Conservation (phyloP, 2,888 invertebrate species). For the Eupeodes latifasciatus region DNA sequence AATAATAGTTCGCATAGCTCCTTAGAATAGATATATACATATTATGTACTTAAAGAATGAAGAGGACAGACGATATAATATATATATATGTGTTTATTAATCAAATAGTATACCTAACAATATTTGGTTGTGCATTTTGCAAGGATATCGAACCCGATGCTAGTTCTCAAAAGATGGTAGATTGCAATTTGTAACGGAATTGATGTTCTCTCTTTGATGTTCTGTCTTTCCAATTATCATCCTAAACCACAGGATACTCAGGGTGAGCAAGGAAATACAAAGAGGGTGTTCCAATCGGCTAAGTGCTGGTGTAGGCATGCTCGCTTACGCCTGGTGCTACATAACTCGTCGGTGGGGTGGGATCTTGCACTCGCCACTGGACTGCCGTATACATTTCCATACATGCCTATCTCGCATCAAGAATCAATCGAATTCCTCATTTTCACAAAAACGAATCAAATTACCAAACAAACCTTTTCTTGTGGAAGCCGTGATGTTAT, state of each 20-base stretch:
- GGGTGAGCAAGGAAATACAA: too few relatives aligned
- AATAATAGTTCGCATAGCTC: background rate
- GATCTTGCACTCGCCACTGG: background rate
- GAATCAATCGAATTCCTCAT: too few relatives aligned
- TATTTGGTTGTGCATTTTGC: constrained; percentile 9
- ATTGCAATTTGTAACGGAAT: background rate
- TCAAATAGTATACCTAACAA: background rate
- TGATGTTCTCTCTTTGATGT: too few relatives aligned
- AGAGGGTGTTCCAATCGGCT: too few relatives aligned
- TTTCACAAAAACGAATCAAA: too few relatives aligned
- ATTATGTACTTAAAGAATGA: background rate
- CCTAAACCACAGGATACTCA: too few relatives aligned
- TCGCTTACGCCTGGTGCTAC: background rate
- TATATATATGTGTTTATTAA: background rate
- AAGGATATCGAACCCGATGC: constrained; percentile 12
- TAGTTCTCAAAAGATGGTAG: background rate
- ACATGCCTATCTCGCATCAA: too few relatives aligned
- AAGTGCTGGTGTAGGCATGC: too few relatives aligned
- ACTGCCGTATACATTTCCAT: too few relatives aligned
- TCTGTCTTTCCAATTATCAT: background rate
- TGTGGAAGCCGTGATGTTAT: background rate
- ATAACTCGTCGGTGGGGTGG: background rate
- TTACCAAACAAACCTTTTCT: too few relatives aligned
- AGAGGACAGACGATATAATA: background rate
- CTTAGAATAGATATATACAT: background rate